Conservation (phyloP, 1,140 invertebrate genomes). For the roundworm (Caenorhabditis elegans) region WBcel235 BX284602.5:5462001-5462500, state of each 20-base stretch:
- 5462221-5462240: neutral
- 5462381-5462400: neutral
- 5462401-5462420: neutral
- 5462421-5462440: neutral
- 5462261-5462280: neutral
- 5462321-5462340: conserved; percentile 26
- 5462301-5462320: neutral
- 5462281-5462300: conserved; percentile 14
- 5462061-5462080: too few species aligned
- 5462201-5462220: neutral
- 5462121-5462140: neutral
- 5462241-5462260: conserved; percentile 9
- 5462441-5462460: too few species aligned
- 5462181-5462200: neutral
- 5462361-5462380: conserved; percentile 9
- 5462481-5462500: too few species aligned
- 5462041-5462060: too few species aligned
- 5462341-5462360: conserved; percentile 13
- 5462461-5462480: too few species aligned
- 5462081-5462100: too few species aligned
- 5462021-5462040: too few species aligned
- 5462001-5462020: too few species aligned
- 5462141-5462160: neutral
- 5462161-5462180: neutral
- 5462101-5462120: too few species aligned